phyloP scores from a whole-genome alignment of 2,113 vertebrate genomes.

The Mus spicilegus region DNA sequence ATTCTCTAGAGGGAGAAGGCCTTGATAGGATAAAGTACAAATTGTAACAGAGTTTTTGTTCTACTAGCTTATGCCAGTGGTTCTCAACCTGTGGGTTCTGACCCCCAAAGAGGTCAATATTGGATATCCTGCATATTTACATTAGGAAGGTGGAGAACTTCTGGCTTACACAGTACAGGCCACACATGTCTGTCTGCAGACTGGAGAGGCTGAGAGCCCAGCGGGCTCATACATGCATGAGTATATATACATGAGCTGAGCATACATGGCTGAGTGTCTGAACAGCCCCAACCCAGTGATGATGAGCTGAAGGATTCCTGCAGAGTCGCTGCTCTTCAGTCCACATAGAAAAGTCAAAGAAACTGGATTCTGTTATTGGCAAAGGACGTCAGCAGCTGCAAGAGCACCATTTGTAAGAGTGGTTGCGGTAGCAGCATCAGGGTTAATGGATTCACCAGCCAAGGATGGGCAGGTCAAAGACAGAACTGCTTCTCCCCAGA shows the following conservation, averaged over 20 bases:
- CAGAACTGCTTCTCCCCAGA: not conserved
- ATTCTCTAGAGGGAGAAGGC: not conserved
- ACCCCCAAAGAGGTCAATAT: not conserved
- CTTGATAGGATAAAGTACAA: not conserved
- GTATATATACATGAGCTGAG: too few species aligned
- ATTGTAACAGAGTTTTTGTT: not conserved
- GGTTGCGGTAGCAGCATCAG: not conserved
- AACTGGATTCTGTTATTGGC: not conserved
- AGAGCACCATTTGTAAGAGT: fast-evolving
- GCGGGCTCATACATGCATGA: too few species aligned
- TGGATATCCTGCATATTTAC: not conserved
- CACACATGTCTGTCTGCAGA: not conserved
- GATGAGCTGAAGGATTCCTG: too few species aligned
- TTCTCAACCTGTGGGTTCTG: not conserved
- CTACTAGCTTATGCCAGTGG: not conserved
- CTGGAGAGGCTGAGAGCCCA: not conserved
- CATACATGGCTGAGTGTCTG: not conserved
- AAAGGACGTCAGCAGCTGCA: not conserved
- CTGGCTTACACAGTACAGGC: too few species aligned
- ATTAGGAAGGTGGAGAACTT: not conserved
- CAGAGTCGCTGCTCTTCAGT: not conserved
- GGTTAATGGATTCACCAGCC: not conserved
- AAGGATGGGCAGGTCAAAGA: not conserved
- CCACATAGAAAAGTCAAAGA: not conserved
- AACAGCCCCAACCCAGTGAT: not conserved